These are phyloP conservation scores for Chaetodon trifascialis DNA, from an alignment of 2,113 vertebrate species.

Conservation along the genomic window DNA sequence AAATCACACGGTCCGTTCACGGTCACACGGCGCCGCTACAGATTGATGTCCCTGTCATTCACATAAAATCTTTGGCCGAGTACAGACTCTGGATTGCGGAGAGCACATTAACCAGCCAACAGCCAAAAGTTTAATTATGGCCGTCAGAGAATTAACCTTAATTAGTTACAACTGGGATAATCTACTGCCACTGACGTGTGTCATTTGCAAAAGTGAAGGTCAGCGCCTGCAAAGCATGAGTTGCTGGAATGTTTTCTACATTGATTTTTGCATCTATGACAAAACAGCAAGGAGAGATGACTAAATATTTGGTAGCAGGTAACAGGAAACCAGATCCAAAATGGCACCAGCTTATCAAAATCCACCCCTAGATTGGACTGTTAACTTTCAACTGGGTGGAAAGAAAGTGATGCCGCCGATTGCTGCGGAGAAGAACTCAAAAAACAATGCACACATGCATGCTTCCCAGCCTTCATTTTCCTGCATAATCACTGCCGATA, in stretches of 20 bases:
- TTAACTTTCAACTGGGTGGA: background rate
- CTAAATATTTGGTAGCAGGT: no score
- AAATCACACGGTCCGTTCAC: background rate
- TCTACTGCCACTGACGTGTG: background rate
- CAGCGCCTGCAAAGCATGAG: background rate
- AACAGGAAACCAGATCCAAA: background rate
- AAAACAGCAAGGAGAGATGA: no score
- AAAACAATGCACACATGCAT: background rate
- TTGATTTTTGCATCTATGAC: no score
- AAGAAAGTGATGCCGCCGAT: background rate
- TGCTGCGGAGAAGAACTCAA: background rate
- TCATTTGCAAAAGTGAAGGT: background rate
- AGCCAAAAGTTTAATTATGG: background rate
- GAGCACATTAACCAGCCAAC: background rate
- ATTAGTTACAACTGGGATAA: background rate
- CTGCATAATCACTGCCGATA: conserved; percentile 33
- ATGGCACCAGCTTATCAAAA: background rate
- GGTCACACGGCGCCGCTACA: background rate
- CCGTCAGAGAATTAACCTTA: background rate
- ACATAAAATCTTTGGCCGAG: background rate
- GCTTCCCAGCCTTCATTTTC: background rate
- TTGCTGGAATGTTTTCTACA: no score
- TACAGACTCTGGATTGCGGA: background rate
- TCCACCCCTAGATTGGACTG: no score
- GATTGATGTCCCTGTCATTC: background rate